phyloP scores from a whole-genome alignment of 2,888 invertebrate species.

The Adelognathus sp. region DNA sequence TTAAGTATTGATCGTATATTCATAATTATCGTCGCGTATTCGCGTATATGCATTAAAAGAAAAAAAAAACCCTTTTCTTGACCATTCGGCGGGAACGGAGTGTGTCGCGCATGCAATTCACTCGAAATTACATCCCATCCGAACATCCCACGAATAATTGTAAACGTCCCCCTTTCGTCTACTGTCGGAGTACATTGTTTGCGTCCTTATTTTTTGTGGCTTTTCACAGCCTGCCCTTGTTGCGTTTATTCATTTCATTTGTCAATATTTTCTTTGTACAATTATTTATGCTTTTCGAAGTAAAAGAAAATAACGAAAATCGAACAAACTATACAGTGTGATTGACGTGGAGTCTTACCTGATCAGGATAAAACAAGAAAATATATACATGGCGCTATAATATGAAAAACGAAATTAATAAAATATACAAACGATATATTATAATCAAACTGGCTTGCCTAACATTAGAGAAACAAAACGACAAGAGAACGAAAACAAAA shows the following conservation, averaged over 20 bases:
- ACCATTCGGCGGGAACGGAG: slow-evolving; percentile 11
- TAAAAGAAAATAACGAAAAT: slow-evolving; percentile 21
- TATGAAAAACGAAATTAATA: slow-evolving; percentile 23
- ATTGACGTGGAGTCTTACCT: slow-evolving; percentile 57
- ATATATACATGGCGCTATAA: slow-evolving; percentile 51
- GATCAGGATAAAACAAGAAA: slow-evolving; percentile 54
- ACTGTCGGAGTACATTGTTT: slow-evolving; percentile 23
- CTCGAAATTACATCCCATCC: background rate
- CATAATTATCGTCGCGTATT: slow-evolving; percentile 28
- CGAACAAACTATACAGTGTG: slow-evolving; percentile 58
- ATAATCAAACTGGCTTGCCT: slow-evolving; percentile 50
- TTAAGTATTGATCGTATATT: slow-evolving; percentile 48
- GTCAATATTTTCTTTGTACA: slow-evolving; percentile 13
- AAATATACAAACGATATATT: slow-evolving; percentile 12
- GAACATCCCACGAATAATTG: slow-evolving; percentile 7
- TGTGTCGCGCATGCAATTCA: slow-evolving; percentile 15
- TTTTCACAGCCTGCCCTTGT: background rate
- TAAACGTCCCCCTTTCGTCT: slow-evolving; percentile 31
- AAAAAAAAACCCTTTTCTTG: slow-evolving; percentile 16
- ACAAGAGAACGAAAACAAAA: slow-evolving; percentile 13
- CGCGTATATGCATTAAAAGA: background rate
- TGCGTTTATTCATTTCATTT: slow-evolving; percentile 27
- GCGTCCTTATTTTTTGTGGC: background rate
- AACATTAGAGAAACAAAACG: background rate
- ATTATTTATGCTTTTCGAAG: slow-evolving; percentile 44